Base-by-base conservation (phyloP, 2,797 vertebrate species). In the Oophaga sylvatica region DNA sequence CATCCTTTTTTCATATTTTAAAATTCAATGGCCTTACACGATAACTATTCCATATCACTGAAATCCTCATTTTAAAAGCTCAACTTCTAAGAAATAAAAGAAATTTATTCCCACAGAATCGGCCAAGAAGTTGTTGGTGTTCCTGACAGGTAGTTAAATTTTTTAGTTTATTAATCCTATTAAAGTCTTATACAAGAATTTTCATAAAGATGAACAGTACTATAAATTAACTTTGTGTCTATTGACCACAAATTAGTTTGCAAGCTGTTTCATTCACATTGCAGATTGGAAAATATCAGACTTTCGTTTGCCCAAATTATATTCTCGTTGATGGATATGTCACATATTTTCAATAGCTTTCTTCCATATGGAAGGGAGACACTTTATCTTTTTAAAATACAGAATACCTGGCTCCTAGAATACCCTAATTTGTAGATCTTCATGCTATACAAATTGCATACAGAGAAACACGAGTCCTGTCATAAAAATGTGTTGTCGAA, bases 1-100 rank as follows among this genome's bases (percentile, higher is more conserved):
- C 31, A 45, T 56, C 12, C 71, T 41, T 63, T 65, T 65, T 84
- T 26, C 70, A 62, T 79, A 88, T 88, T 88, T 84, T 83, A 19
- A 73, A 70, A 87, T 81, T 75, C 73, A 67, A 56, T 22, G 0
- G 57, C 35, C 22, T 76, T 35, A 15, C n/a, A 26, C 11, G 15
- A 29, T 12, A 16, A 29, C 16, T 10, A 63, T 76, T 62, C 70
- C 20, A 48, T 56, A 70, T 53, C 13, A 56, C 31, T 31, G 10
- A 12, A 82, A 26, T 41, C 63, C 45, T 68, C 57, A 70, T 57
- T 48, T 68, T 56, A 57, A 83, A 70, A 83, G 41, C 65, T 77
- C n/a, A 65, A n/a, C 2, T 20, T 70, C n/a, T 71, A 22, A 76
- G 57, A 60, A 76, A 62, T 62, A 70, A 75, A 84, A 84, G 0